Percentiles rank a stretch among this genome's conserved stretches.
These are phyloP conservation scores for Eurystomus glaucurus DNA, from an alignment of 2,797 vertebrate species.

Conservation along the genomic window DNA sequence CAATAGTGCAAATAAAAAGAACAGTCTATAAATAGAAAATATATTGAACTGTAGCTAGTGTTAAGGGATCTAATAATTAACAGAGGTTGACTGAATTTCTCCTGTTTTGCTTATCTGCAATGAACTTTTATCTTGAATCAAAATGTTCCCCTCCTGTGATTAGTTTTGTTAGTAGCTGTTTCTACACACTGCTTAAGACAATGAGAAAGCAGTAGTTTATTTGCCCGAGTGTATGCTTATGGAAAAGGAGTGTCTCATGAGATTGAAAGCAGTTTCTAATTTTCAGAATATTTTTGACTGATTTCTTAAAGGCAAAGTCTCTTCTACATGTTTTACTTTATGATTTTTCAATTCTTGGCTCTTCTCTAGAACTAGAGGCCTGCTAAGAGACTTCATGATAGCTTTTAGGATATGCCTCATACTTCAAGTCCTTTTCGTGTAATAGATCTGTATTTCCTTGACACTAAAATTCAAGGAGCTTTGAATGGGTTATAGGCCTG, in stretches of 20 bases:
- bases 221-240: background rate
- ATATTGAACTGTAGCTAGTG: constrained; percentile 17
- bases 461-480: background rate
- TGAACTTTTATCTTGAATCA: constrained; percentile 19
- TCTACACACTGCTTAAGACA: background rate
- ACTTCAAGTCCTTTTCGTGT: background rate
- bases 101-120: background rate
- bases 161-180: constrained; percentile 8
- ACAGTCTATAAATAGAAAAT: constrained; percentile 10
- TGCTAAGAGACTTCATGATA: background rate
- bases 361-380: background rate
- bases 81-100: constrained; percentile 10
- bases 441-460: background rate
- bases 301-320: background rate
- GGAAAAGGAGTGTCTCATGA: background rate
- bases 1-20: background rate
- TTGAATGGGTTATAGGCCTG: background rate
- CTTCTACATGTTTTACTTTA: background rate
- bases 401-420: background rate
- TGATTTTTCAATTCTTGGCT: background rate
- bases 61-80: constrained; percentile 26
- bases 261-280: constrained; percentile 4
- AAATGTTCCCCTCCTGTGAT: background rate
- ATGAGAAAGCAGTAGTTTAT: background rate
- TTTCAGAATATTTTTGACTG: background rate